phyloP scores from a whole-genome alignment of 2,888 invertebrate genomes.

The Tetragonisca angustula region DNA sequence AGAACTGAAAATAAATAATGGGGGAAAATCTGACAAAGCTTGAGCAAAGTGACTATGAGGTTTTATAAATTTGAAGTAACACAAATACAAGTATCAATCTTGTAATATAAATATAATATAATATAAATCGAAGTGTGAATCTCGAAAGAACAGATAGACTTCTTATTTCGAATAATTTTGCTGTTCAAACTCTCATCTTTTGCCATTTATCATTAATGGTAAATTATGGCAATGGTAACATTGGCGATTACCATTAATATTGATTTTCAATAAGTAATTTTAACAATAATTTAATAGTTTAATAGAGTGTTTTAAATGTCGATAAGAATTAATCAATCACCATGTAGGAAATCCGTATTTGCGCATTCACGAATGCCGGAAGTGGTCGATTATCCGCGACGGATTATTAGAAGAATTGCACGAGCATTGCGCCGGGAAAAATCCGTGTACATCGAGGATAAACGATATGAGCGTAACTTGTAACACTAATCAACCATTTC shows the following conservation, averaged over 20 bases:
- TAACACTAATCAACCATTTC: neutral
- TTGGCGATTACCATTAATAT: neutral
- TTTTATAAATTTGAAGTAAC: too few species aligned
- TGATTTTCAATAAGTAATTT: neutral
- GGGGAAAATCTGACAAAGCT: too few species aligned
- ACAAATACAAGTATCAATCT: too few species aligned
- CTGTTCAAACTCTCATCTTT: neutral
- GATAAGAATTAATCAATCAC: neutral
- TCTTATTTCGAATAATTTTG: neutral
- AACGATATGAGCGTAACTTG: neutral
- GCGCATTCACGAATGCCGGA: constrained; percentile 10
- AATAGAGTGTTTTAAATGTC: neutral
- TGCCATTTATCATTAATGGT: neutral
- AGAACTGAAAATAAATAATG: too few species aligned
- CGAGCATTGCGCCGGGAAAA: neutral
- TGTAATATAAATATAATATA: too few species aligned
- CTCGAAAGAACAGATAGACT: too few species aligned
- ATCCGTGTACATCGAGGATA: neutral
- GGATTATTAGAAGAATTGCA: neutral
- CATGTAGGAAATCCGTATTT: neutral
- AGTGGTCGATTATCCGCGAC: constrained; percentile 1
- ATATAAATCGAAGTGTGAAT: too few species aligned
- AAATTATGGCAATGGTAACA: too few species aligned
- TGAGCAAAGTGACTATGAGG: too few species aligned
- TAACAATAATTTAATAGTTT: neutral